Evolutionary conservation across 2,888 invertebrate species (phyloP).

Genomic region (Xanthia icteritia): DNA sequence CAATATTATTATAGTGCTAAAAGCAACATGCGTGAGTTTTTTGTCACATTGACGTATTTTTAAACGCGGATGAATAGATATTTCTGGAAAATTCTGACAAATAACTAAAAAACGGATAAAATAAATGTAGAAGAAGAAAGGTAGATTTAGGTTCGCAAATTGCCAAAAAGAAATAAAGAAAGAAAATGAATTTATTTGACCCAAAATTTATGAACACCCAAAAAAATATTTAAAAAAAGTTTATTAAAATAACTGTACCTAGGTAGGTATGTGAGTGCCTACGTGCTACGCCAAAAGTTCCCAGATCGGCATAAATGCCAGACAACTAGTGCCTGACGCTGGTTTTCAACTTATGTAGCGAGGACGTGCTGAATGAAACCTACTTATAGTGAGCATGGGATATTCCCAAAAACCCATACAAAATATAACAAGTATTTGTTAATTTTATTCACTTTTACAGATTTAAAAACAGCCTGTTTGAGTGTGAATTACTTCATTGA

Average conservation of each 20-base stretch:
- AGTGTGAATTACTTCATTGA: no score
- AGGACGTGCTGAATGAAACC: no score
- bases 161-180: background rate
- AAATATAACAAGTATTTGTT: no score
- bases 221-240: background rate
- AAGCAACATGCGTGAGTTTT: conserved; percentile 18
- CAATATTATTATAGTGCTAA: conserved; percentile 38
- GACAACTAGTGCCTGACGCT: background rate
- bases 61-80: conserved; percentile 22
- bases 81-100: background rate
- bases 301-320: no score
- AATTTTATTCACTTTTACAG: no score
- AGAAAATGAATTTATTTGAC: background rate
- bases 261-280: no score
- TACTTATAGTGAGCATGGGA: no score
- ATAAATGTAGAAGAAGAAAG: background rate
- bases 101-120: background rate
- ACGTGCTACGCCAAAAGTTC: no score
- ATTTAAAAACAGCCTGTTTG: background rate
- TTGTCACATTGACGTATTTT: conserved; percentile 16
- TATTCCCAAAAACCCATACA: background rate
- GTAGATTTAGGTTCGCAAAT: background rate
- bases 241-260: no score
- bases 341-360: background rate
- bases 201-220: background rate